phyloP scores from a whole-genome alignment of 1,140 invertebrate genomes.

The Leptinotarsa defecta region DNA sequence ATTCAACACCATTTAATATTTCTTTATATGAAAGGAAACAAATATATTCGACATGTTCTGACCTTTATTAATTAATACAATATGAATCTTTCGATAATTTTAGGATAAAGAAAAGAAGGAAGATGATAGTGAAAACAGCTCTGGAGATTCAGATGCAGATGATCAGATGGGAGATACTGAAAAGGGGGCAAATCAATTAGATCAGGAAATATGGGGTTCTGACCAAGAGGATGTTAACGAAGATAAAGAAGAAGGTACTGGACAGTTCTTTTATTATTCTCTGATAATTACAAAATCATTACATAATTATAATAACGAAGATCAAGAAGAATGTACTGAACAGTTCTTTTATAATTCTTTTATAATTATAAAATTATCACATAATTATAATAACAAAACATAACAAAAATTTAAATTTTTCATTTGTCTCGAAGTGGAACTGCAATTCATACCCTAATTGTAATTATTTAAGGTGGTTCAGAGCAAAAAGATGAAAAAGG shows the following conservation, averaged over 20 bases:
- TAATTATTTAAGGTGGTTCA: neutral
- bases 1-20: too few species aligned
- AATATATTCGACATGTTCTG: too few species aligned
- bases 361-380: too few species aligned
- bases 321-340: conserved; percentile 64
- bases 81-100: neutral
- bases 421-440: too few species aligned
- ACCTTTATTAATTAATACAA: neutral
- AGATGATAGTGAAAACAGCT: conserved; percentile 17
- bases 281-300: too few species aligned
- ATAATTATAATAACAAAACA: too few species aligned
- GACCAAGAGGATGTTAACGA: conserved; percentile 78
- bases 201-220: conserved; percentile 88
- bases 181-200: conserved; percentile 76
- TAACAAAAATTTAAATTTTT: too few species aligned
- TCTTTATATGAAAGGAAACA: too few species aligned
- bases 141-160: conserved; percentile 77
- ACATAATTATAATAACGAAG: conserved; percentile 59
- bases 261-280: too few species aligned
- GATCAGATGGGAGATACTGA: conserved; percentile 96
- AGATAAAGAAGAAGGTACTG: conserved; percentile 66
- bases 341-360: too few species aligned
- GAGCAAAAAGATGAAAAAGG: conserved; percentile 63
- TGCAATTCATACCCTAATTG: too few species aligned
- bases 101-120: conserved; percentile 27